These are phyloP conservation scores for Lophotis ruficrista DNA, from an alignment of 2,113 vertebrate genomes.

Conservation along the genomic window DNA sequence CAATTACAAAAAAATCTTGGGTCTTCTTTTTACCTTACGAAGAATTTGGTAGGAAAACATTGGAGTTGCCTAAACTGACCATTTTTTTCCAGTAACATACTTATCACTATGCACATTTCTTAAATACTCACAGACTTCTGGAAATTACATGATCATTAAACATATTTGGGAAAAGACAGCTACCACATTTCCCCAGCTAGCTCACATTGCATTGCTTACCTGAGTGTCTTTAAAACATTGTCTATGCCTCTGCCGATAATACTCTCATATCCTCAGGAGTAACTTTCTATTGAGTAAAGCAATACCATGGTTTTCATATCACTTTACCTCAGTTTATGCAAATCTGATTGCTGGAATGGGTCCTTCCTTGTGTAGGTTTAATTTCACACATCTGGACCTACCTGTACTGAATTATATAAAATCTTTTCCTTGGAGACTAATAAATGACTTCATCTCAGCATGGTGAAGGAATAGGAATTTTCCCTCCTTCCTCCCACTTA, in stretches of 20 bases:
- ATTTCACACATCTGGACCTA: not conserved
- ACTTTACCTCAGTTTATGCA: not conserved
- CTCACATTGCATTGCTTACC: not conserved
- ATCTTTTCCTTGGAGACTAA: not conserved
- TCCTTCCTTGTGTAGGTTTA: not conserved
- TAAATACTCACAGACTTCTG: not conserved
- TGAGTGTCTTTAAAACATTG: not conserved
- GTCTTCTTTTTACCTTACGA: not conserved
- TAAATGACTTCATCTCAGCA: not conserved
- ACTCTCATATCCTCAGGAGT: not conserved
- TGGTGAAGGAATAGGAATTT: not conserved
- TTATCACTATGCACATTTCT: not conserved
- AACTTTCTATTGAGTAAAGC: not conserved
- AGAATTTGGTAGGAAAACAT: not conserved
- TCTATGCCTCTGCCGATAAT: not conserved
- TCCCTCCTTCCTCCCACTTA: not conserved
- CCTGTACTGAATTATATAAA: not conserved
- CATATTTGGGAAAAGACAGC: not conserved
- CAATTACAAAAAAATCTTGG: not conserved
- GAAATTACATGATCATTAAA: not conserved
- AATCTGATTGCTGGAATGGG: not conserved
- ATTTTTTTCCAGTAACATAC: not conserved
- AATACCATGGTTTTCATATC: not conserved
- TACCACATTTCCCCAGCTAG: not conserved
- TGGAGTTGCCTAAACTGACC: not conserved